These are phyloP conservation scores for Peromyscus aztecus DNA, from an alignment of 2,797 vertebrate species.

Conservation along the genomic window DNA sequence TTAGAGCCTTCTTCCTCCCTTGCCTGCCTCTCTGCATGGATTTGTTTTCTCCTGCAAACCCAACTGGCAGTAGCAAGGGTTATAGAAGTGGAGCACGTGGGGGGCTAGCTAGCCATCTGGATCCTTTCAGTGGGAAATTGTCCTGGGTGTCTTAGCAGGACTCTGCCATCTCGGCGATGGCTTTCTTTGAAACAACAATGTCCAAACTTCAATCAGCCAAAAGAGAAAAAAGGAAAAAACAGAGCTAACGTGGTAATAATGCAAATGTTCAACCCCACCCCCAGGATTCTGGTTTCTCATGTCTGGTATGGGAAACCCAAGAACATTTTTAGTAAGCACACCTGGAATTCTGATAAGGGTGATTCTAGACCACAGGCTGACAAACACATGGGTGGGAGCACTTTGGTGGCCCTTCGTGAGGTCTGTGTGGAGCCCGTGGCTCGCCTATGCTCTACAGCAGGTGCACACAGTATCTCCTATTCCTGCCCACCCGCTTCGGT, in stretches of 20 bases:
- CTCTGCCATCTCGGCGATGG: neutral
- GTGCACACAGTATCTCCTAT: neutral
- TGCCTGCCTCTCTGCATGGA: neutral
- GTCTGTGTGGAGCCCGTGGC: neutral
- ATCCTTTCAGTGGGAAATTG: slow-evolving; percentile 37
- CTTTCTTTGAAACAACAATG: neutral
- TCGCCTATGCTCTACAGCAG: neutral
- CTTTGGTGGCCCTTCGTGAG: neutral
- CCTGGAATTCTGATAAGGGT: neutral
- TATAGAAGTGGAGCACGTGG: neutral
- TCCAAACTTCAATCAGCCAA: neutral
- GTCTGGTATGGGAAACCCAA: neutral
- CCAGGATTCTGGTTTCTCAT: neutral
- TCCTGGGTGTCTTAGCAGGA: neutral
- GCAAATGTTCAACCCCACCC: neutral
- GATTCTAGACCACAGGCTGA: neutral
- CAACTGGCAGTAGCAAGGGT: slow-evolving; percentile 50
- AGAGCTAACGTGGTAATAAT: neutral
- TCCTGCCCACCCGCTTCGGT: neutral
- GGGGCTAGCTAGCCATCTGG: neutral
- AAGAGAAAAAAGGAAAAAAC: neutral
- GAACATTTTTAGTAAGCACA: neutral
- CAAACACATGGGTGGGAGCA: neutral
- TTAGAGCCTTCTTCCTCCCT: neutral
- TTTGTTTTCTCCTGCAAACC: slow-evolving; percentile 70